These are phyloP conservation scores for Drosophila equinoxialis DNA, from an alignment of 1,140 invertebrate genomes.

Conservation along the genomic window DNA sequence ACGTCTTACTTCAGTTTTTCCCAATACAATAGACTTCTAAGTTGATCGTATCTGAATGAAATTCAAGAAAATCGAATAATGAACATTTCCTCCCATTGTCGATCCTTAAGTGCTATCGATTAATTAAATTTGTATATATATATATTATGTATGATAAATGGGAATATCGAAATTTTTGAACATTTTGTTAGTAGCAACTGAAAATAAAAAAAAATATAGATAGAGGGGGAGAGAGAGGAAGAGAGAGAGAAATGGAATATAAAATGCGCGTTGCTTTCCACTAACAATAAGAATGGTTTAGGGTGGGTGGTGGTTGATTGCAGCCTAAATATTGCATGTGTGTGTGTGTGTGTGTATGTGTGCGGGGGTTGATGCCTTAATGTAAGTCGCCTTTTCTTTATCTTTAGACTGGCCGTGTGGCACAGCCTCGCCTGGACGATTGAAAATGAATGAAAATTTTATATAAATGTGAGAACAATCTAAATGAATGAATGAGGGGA, in stretches of 20 bases:
- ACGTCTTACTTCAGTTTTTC: too few relatives aligned
- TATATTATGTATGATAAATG: too few relatives aligned
- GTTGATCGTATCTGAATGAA: too few relatives aligned
- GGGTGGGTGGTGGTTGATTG: constrained; percentile 6
- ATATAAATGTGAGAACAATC: constrained; percentile 47
- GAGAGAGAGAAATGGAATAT: background rate
- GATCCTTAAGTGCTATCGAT: too few relatives aligned
- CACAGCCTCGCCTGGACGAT: constrained; percentile 41
- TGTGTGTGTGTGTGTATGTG: constrained; percentile 2
- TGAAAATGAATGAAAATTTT: constrained; percentile 73
- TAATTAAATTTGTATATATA: too few relatives aligned
- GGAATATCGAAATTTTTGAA: too few relatives aligned
- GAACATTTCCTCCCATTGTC: too few relatives aligned
- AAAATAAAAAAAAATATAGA: background rate
- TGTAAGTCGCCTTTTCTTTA: constrained; percentile 30
- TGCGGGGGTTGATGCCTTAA: background rate
- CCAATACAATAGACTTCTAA: too few relatives aligned
- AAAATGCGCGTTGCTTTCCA: background rate
- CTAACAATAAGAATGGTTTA: background rate
- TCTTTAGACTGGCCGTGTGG: background rate
- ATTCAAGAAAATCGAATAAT: too few relatives aligned
- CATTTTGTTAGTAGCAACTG: background rate
- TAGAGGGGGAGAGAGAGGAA: background rate
- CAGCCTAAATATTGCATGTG: background rate
- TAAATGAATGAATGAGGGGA: constrained; percentile 29